phyloP scores from a whole-genome alignment of 2,797 vertebrate genomes.

The Cyprinodon diabolis region DNA sequence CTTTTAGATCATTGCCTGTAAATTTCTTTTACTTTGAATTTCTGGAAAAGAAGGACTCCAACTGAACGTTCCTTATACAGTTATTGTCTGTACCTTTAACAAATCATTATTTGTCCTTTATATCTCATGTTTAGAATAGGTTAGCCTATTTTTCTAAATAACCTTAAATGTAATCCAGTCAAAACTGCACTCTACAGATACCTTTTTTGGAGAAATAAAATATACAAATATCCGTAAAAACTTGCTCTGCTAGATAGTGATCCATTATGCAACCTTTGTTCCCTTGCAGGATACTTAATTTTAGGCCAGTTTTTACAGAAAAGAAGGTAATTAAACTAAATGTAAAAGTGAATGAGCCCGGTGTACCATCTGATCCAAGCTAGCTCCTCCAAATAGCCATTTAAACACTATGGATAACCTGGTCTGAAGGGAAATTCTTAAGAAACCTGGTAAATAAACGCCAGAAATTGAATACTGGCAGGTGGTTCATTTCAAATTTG shows the following conservation, averaged over 20 bases:
- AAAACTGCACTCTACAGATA: background rate
- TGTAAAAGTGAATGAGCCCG: background rate
- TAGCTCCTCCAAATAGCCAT: background rate
- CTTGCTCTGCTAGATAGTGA: background rate
- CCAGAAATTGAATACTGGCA: background rate
- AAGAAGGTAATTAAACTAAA: background rate
- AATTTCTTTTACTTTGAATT: background rate
- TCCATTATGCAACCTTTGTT: background rate
- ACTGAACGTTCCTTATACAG: background rate
- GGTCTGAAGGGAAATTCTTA: background rate
- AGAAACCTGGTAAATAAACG: slow-evolving; percentile 5
- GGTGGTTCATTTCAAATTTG: background rate
- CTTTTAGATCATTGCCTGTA: background rate
- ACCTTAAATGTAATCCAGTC: background rate
- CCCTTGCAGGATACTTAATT: background rate
- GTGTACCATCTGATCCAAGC: background rate
- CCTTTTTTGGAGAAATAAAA: background rate
- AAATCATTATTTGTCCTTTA: background rate
- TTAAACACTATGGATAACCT: background rate
- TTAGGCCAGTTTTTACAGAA: background rate
- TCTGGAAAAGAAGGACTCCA: background rate
- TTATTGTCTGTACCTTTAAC: background rate
- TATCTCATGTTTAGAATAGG: background rate
- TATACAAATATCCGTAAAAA: background rate
- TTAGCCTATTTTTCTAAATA: background rate